Percentiles rank a stretch among this genome's conserved stretches.
Conservation (phyloP, 2,113 vertebrate genomes). For the Micromys minutus region DNA sequence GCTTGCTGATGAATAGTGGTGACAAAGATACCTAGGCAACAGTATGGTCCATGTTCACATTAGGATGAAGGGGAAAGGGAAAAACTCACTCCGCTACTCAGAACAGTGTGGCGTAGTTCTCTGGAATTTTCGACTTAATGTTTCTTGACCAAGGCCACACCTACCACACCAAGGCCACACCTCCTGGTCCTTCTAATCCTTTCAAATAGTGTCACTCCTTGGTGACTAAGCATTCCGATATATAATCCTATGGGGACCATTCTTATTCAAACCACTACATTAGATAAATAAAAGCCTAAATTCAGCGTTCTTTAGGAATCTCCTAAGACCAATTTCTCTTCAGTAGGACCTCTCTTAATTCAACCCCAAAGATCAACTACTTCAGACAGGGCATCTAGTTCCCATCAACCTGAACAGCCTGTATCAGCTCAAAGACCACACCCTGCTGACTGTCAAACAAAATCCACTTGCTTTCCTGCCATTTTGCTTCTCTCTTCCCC, state of each 20-base stretch:
- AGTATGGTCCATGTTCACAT: not conserved
- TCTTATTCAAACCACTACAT: not conserved
- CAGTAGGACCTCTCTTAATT: not conserved
- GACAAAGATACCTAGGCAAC: no score
- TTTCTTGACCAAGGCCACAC: not conserved
- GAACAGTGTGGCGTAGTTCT: not conserved
- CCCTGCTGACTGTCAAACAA: not conserved
- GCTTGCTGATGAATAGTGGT: not conserved
- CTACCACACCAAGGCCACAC: no score
- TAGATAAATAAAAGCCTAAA: not conserved
- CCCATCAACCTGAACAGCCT: not conserved
- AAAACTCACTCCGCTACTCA: not conserved
- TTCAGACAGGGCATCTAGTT: not conserved
- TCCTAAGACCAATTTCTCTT: not conserved
- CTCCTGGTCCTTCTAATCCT: no score
- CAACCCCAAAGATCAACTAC: not conserved
- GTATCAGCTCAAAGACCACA: not conserved
- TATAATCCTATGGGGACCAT: no score
- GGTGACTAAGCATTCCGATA: no score
- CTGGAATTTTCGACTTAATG: not conserved
- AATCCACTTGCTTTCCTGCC: not conserved
- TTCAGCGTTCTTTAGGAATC: not conserved
- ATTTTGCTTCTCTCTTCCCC: not conserved
- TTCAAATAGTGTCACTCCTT: no score
- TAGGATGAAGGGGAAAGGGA: not conserved